phyloP scores from a whole-genome alignment of 2,888 invertebrate species.

The Norana najaformis region DNA sequence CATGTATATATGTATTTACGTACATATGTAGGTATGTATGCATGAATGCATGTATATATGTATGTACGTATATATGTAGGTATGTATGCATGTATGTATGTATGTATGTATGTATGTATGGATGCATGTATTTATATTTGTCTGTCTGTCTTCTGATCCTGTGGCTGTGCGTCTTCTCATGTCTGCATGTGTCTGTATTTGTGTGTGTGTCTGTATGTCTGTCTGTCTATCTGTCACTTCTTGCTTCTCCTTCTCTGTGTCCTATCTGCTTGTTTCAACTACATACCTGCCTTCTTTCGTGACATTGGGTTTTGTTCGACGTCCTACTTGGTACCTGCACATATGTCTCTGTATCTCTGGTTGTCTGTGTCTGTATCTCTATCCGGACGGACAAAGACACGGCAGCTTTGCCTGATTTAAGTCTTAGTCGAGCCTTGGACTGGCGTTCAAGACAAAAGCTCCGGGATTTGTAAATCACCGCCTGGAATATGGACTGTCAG shows the following conservation, averaged over 20 bases:
- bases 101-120: neutral
- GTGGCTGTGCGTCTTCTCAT: too few relatives aligned
- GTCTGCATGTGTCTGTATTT: too few relatives aligned
- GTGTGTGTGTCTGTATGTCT: neutral
- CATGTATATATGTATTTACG: neutral
- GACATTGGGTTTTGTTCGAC: neutral
- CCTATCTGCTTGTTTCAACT: too few relatives aligned
- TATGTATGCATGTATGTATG: neutral
- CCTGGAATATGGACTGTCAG: neutral
- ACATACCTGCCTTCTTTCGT: too few relatives aligned
- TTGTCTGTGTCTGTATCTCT: neutral
- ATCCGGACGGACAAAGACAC: neutral
- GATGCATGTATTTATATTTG: neutral
- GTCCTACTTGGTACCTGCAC: neutral
- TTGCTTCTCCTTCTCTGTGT: neutral
- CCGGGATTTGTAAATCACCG: neutral
- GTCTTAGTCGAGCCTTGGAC: neutral
- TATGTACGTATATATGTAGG: neutral
- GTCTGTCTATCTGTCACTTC: neutral
- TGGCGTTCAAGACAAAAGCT: neutral
- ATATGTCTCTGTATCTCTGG: neutral
- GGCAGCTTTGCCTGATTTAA: too few relatives aligned
- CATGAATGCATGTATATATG: neutral
- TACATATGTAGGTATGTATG: neutral
- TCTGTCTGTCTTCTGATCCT: neutral